Percentiles rank a stretch among this genome's conserved stretches.
These are phyloP conservation scores for Carcina quercana DNA, from an alignment of 2,888 invertebrate genomes.

Conservation along the genomic window DNA sequence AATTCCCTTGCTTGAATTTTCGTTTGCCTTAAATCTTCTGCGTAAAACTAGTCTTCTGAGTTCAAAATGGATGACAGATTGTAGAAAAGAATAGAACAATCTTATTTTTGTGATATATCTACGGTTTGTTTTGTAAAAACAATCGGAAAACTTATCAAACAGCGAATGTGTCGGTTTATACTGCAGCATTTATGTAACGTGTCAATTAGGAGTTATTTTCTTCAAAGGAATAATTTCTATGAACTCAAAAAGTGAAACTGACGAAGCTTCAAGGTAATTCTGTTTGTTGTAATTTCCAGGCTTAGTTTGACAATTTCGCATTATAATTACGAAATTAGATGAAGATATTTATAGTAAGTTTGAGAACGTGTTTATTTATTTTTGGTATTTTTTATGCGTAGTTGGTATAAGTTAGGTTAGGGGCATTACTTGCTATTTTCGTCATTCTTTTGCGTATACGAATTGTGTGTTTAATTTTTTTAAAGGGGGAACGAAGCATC, in stretches of 20 bases:
- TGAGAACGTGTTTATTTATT: slow-evolving; percentile 3
- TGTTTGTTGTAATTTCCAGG: slow-evolving; percentile 7
- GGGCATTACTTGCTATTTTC: slow-evolving; percentile 66
- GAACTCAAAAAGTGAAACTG: slow-evolving; percentile 72
- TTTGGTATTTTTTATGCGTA: slow-evolving; percentile 26
- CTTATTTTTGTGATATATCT: slow-evolving; percentile 46
- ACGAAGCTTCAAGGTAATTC: slow-evolving; percentile 74
- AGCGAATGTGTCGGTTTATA: slow-evolving; percentile 34
- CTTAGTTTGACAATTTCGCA: slow-evolving; percentile 2
- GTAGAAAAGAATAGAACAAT: slow-evolving; percentile 49
- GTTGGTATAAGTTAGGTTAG: slow-evolving; percentile 38
- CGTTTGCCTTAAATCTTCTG: too few species aligned
- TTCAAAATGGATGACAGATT: slow-evolving; percentile 58
- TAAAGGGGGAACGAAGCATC: slow-evolving; percentile 70
- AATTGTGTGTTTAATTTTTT: too few species aligned
- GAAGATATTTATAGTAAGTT: not conserved
- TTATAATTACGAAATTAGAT: not conserved
- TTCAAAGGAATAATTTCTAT: slow-evolving; percentile 61
- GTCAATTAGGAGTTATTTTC: slow-evolving; percentile 40
- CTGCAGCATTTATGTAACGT: slow-evolving; percentile 41
- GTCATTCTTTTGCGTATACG: slow-evolving; percentile 61
- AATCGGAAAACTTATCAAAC: slow-evolving; percentile 19
- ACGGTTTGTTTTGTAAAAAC: slow-evolving; percentile 37
- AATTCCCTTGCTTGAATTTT: too few species aligned
- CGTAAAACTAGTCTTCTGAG: slow-evolving; percentile 24